phyloP scores from a whole-genome alignment of 2,888 invertebrate genomes.

The Dorcus parallelipipedus region DNA sequence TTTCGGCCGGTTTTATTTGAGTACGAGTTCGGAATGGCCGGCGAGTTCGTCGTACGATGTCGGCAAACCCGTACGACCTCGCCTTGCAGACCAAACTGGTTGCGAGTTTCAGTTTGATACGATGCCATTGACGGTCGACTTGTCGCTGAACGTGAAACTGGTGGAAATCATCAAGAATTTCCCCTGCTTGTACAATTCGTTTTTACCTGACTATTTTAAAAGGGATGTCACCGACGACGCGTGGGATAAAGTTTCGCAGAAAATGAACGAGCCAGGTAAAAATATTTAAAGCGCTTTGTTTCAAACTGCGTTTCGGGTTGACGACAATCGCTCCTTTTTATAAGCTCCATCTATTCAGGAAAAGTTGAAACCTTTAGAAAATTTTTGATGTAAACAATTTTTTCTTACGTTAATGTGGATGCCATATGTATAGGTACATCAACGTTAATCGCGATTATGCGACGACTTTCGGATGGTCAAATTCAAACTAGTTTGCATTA shows the following conservation, averaged over 20 bases:
- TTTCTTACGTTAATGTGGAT: no score
- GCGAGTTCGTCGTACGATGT: no score
- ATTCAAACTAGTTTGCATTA: no score
- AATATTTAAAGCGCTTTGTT: neutral
- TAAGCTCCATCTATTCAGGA: neutral
- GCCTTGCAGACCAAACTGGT: no score
- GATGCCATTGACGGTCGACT: neutral
- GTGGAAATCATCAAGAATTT: constrained; percentile 29
- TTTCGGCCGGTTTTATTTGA: no score
- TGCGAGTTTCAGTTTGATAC: no score
- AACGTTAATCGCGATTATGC: no score
- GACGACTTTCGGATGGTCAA: no score
- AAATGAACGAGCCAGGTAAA: constrained; percentile 1
- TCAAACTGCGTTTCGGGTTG: neutral
- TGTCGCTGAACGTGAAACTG: constrained; percentile 22
- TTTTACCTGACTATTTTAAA: constrained; percentile 19
- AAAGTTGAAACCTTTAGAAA: neutral
- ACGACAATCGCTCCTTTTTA: neutral
- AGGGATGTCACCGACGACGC: constrained; percentile 30
- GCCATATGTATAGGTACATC: no score
- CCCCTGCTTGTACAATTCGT: constrained; percentile 22
- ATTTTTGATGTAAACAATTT: no score
- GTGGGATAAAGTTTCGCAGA: constrained; percentile 23
- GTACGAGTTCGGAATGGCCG: no score
- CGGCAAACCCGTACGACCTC: no score